phyloP scores from a whole-genome alignment of 2,797 vertebrate species.

The Myotis vivesi region DNA sequence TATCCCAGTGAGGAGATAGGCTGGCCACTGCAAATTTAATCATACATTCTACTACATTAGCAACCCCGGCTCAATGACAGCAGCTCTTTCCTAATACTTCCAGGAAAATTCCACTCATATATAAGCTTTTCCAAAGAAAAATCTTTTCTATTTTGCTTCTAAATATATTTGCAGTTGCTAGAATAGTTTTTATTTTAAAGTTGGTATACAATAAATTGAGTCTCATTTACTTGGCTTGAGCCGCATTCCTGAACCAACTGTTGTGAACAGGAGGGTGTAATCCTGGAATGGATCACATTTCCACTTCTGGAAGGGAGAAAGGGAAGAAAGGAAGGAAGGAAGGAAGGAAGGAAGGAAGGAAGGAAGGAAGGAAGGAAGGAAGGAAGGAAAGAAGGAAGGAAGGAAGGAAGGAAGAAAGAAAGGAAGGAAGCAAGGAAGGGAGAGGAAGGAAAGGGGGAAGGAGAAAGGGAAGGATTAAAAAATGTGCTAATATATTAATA shows the following conservation, averaged over 20 bases:
- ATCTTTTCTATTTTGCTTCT: neutral
- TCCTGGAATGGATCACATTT: neutral
- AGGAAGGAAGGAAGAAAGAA: neutral
- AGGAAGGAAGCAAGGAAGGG: fast-evolving
- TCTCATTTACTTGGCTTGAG: neutral
- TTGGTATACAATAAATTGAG: neutral
- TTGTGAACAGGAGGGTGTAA: neutral
- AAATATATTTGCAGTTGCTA: neutral
- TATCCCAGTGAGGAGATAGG: neutral
- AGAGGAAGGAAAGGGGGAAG: neutral
- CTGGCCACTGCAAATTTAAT: neutral
- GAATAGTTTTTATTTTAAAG: neutral
- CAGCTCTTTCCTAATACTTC: neutral
- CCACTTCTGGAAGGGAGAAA: neutral
- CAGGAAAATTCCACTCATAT: neutral
- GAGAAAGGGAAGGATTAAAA: neutral
- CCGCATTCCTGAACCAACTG: neutral
- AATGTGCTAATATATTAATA: neutral
- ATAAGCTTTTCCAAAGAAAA: neutral
- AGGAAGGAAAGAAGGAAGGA: too few relatives aligned
- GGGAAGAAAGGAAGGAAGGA: too few relatives aligned
- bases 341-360: neutral
- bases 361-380: too few relatives aligned
- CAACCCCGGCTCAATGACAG: neutral
- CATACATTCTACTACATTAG: neutral